Evolutionary conservation across 2,113 vertebrate genomes (phyloP).

Genomic region (Antechinus flavipes): DNA sequence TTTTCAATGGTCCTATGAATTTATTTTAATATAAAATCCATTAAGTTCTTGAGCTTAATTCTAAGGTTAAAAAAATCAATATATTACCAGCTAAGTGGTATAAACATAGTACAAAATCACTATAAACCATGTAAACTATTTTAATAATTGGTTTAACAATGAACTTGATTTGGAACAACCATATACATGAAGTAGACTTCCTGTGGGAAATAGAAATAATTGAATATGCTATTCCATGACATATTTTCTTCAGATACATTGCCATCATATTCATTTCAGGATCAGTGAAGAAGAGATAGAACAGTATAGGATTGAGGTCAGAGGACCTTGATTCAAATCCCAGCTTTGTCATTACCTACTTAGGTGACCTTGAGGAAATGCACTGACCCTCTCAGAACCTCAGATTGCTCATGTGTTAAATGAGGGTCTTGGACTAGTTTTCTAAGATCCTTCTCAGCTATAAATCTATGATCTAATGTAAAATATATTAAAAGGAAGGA

Average conservation of each 20-base stretch:
- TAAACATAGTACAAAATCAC: neutral
- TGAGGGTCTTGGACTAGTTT: neutral
- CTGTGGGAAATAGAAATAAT: neutral
- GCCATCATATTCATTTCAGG: neutral
- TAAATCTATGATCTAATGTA: neutral
- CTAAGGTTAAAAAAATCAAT: slow-evolving; percentile 9
- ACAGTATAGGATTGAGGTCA: neutral
- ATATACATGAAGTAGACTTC: neutral
- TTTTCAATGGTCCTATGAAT: neutral
- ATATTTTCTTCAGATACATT: neutral
- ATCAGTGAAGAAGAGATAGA: neutral
- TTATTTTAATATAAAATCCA: neutral
- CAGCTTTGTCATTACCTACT: neutral
- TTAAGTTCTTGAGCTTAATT: neutral
- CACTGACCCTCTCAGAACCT: neutral
- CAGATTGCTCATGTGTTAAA: neutral
- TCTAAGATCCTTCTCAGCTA: neutral
- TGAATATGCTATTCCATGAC: neutral
- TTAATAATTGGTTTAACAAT: neutral
- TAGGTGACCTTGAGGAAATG: neutral
- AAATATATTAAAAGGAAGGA: neutral
- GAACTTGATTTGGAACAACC: neutral
- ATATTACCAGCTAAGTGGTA: neutral
- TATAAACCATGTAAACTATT: neutral
- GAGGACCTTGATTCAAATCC: neutral